Conservation (phyloP, 1,140 invertebrate species). For the Zaprionus africanus region DNA sequence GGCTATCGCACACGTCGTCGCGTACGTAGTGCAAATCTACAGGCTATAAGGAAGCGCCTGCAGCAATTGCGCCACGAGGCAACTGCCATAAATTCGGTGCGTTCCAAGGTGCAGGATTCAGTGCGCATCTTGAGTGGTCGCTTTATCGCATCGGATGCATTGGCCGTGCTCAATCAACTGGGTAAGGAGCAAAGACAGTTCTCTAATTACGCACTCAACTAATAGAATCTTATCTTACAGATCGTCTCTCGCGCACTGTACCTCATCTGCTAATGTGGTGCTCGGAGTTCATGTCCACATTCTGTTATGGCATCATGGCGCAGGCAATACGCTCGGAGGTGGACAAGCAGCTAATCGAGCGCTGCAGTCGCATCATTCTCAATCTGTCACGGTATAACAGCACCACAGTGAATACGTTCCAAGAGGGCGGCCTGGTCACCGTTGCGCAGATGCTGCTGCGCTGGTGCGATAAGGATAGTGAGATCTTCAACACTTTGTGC, state of each 20-base stretch:
- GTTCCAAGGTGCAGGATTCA: constrained; percentile 62
- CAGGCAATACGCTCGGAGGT: constrained; percentile 83
- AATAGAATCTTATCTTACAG: constrained; percentile 33
- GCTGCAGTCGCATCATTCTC: constrained; percentile 82
- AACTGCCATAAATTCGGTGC: constrained; percentile 84
- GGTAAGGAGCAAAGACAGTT: constrained; percentile 50
- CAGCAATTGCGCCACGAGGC: constrained; percentile 84
- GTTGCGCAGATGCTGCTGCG: constrained; percentile 86
- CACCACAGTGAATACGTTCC: constrained; percentile 73
- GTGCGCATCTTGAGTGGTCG: constrained; percentile 70
- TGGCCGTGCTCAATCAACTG: constrained; percentile 66
- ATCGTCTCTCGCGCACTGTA: constrained; percentile 79
- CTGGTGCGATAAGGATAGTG: constrained; percentile 87
- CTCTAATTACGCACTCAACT: not conserved
- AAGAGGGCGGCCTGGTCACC: constrained; percentile 76
- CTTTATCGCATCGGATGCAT: constrained; percentile 67
- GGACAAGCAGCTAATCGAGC: constrained; percentile 83
- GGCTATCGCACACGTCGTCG: constrained; percentile 86
- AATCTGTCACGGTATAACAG: constrained; percentile 82
- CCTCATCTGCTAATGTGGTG: constrained; percentile 78
- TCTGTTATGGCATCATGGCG: constrained; percentile 84
- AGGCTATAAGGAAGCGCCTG: constrained; percentile 85
- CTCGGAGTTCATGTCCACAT: constrained; percentile 78
- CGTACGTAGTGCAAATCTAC: constrained; percentile 68
- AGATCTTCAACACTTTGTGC: constrained; percentile 86